Evolutionary conservation across 2,888 invertebrate species (phyloP).

Genomic region (Timema cristinae): DNA sequence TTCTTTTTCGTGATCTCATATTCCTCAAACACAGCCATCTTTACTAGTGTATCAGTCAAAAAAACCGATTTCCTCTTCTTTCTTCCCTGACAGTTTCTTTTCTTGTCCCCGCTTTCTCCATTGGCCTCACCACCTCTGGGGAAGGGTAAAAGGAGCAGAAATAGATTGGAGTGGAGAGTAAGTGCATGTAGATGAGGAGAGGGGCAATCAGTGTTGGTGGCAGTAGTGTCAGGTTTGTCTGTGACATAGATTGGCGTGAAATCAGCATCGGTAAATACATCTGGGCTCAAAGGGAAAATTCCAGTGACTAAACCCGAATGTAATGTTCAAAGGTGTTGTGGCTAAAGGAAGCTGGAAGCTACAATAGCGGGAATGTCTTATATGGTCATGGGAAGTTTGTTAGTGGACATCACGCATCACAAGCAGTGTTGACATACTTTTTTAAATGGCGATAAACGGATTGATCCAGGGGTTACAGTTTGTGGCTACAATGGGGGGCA

Average conservation of each 20-base stretch:
- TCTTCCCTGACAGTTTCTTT: not conserved
- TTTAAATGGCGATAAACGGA: constrained; percentile 12
- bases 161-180: too few species aligned
- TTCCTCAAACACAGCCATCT: not conserved
- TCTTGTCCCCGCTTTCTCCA: constrained; percentile 6
- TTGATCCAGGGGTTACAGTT: constrained; percentile 10
- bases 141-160: too few species aligned
- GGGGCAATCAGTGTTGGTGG: too few species aligned
- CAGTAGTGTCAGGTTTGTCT: not conserved
- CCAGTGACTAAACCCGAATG: constrained; percentile 5
- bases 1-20: not conserved
- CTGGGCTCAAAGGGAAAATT: constrained; percentile 15
- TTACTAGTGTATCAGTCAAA: constrained; percentile 15
- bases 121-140: constrained; percentile 10
- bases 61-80: constrained; percentile 12
- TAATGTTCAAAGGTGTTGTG: constrained; percentile 11
- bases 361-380: constrained; percentile 17
- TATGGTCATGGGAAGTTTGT: constrained; percentile 15
- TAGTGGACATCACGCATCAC: constrained; percentile 17
- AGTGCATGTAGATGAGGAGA: not conserved
- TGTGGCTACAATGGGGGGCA: constrained; percentile 15
- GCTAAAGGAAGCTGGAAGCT: constrained; percentile 5
- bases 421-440: constrained; percentile 14
- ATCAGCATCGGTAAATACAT: constrained; percentile 15
- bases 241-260: constrained; percentile 11